phyloP scores from a whole-genome alignment of 2,888 invertebrate species.

The Ptilodon capucinus region DNA sequence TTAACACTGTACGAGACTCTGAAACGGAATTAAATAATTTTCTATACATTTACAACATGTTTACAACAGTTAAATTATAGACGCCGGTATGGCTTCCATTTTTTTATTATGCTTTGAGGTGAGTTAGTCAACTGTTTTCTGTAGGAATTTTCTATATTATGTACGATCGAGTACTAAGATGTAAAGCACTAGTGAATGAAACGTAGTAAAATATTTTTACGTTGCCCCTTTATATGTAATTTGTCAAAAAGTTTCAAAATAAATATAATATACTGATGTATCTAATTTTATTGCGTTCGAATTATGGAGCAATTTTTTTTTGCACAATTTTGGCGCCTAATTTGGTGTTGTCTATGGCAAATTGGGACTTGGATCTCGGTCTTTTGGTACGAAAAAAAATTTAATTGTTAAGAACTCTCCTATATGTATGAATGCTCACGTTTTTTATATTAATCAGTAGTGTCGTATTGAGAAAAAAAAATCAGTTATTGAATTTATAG shows the following conservation, averaged over 20 bases:
- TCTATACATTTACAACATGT: conserved; percentile 41
- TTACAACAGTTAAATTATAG: conserved; percentile 24
- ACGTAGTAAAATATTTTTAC: conserved; percentile 5
- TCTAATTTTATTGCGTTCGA: no score
- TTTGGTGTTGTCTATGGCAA: background rate
- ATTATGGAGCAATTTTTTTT: conserved; percentile 2
- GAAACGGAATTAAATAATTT: conserved; percentile 51
- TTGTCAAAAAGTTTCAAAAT: no score
- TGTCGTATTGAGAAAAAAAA: conserved; percentile 46
- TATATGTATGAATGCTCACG: conserved; percentile 79
- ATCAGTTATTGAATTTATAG: conserved; percentile 79
- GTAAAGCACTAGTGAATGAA: conserved; percentile 27
- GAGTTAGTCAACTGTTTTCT: conserved; percentile 20
- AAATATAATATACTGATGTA: no score
- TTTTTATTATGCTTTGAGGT: conserved; percentile 11
- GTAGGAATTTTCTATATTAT: conserved; percentile 40
- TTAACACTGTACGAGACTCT: conserved; percentile 55
- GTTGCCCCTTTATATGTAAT: no score
- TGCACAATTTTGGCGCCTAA: conserved; percentile 11
- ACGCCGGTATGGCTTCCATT: conserved; percentile 21
- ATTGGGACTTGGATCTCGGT: background rate
- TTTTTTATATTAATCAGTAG: conserved; percentile 76
- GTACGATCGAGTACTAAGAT: conserved; percentile 50
- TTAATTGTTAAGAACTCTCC: conserved; percentile 56
- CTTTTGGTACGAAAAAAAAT: conserved; percentile 12